Evolutionary conservation across 2,113 vertebrate species (phyloP).

Genomic region (Platysteira castanea): DNA sequence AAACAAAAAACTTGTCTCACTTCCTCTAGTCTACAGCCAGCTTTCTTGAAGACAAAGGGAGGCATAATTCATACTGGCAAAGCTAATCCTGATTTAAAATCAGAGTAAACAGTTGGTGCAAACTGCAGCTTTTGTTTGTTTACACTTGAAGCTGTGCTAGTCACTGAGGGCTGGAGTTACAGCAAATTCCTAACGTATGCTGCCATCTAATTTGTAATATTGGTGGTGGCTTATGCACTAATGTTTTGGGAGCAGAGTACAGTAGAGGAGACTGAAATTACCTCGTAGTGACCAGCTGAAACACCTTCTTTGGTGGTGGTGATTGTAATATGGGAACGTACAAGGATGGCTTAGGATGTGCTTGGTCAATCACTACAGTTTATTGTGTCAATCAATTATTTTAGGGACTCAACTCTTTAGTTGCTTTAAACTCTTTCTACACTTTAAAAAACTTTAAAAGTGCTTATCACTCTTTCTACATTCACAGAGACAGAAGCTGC

Average conservation of each 20-base stretch:
- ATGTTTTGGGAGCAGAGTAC: neutral
- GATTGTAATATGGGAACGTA: neutral
- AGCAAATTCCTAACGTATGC: neutral
- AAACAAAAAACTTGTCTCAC: neutral
- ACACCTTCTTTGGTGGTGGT: neutral
- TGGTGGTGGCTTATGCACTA: neutral
- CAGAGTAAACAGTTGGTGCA: neutral
- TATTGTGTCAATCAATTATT: neutral
- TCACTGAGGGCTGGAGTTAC: neutral
- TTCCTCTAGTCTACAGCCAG: neutral
- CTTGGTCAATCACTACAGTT: neutral
- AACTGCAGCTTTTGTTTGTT: conserved; percentile 47
- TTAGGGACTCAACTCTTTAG: neutral
- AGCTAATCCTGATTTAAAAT: conserved; percentile 19
- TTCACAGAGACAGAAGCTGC: neutral
- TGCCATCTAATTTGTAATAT: neutral
- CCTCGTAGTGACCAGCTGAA: neutral
- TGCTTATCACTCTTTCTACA: neutral
- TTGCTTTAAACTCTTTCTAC: neutral
- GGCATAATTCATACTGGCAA: conserved; percentile 15
- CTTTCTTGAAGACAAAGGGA: conserved; percentile 43
- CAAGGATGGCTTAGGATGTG: neutral
- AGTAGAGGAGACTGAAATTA: neutral
- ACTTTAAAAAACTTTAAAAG: too few species aligned
- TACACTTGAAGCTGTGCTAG: conserved; percentile 40